phyloP scores from a whole-genome alignment of 2,888 invertebrate species.

The Lepidocyrtoides sp. region DNA sequence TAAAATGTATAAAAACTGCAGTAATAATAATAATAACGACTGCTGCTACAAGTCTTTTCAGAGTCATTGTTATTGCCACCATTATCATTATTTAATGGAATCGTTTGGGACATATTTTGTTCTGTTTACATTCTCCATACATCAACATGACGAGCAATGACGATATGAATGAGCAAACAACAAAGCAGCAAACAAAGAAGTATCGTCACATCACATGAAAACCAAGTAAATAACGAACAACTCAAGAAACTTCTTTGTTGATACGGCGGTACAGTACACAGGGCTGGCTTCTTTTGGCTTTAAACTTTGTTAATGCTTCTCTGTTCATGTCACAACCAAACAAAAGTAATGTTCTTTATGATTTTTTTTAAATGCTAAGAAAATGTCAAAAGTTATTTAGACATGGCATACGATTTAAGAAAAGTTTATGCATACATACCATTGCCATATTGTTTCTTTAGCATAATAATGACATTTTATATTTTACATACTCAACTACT shows the following conservation, averaged over 20 bases:
- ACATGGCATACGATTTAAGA: not conserved
- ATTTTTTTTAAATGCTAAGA: not conserved
- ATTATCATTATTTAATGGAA: constrained; percentile 24
- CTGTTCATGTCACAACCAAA: not conserved
- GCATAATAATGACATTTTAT: too few relatives aligned
- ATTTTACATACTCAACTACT: too few relatives aligned
- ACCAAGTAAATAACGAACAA: too few relatives aligned
- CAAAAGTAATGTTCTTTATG: not conserved
- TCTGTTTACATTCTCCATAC: constrained; percentile 1
- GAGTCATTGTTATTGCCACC: constrained; percentile 30
- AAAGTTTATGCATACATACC: too few relatives aligned
- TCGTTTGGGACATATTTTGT: not conserved
- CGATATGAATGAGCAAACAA: not conserved
- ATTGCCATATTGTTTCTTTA: too few relatives aligned
- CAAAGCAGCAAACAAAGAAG: not conserved
- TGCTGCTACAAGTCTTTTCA: too few relatives aligned
- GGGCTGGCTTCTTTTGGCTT: too few relatives aligned
- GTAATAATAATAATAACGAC: too few relatives aligned
- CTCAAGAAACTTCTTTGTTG: too few relatives aligned
- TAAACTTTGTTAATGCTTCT: not conserved
- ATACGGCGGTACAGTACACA: too few relatives aligned
- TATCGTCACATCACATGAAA: not conserved
- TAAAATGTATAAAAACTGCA: too few relatives aligned
- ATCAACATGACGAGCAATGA: not conserved
- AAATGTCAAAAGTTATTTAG: not conserved